Base-by-base conservation (phyloP, 2,113 vertebrate species). In the Labrus mixtus region DNA sequence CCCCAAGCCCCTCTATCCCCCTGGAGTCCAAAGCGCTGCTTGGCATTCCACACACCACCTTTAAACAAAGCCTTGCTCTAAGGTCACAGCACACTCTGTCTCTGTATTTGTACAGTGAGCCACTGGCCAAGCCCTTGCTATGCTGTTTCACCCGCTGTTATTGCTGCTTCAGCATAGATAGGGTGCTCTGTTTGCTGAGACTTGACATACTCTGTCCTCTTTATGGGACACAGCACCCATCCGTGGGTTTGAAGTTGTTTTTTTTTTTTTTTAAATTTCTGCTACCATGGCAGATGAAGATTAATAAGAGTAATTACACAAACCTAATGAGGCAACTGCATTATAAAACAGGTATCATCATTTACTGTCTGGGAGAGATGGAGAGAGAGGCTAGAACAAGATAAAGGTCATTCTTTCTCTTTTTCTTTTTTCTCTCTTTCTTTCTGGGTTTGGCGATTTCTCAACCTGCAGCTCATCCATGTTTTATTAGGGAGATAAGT, bases 11-110 rank as follows among this genome's bases (percentile, higher is more conserved):
- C 65, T 73, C 65, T 50, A 77, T 87, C 84, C 78, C 83, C 60
- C 81, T 37, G 76, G 88, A 88, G 76, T 78, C 78, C 66, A 68
- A 68, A 83, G 57, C 57, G 11, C 82, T 84, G 78, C 86, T 87
- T 87, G 83, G 89, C 88, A 92, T 93, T 93, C 85, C 91, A 90
- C 87, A 82, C 78, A 64, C 68, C 79, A 67, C 87, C 85, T 89
- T 91, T 90, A 86, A 91, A 94, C 90, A 93, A 93, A 91, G 89
- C 85, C 72, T 51, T 65, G 70, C 75, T 84, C 85, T 73, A 79
- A 86, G 87, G 90, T 86, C 75, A 59, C 77, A 63, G 77, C 54
- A 17, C 61, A 58, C 77, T 75, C 76, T 82, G 74, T 84, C 85
- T 88, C 86, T 68, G 83, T 90, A 88, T 91, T 90, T 92, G 90